Conservation (phyloP, 1,140 invertebrate species). For the Drosophila micromelanica region DNA sequence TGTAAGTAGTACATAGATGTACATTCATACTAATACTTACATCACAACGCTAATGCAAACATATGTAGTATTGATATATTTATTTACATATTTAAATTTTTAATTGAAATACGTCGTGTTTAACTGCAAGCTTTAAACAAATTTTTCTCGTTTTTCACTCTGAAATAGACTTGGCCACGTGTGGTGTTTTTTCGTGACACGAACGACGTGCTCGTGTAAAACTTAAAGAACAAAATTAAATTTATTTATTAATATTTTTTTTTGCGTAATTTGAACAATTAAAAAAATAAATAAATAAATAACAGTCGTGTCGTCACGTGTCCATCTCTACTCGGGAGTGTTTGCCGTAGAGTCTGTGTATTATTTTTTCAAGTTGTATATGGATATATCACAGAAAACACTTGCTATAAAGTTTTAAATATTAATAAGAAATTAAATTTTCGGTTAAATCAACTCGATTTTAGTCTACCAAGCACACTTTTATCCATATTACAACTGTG, state of each 20-base stretch:
- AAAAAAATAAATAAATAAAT: no score
- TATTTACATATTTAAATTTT: neutral
- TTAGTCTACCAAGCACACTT: constrained; percentile 4
- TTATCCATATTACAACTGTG: constrained; percentile 22
- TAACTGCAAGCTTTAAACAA: constrained; percentile 12
- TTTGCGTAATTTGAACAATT: no score
- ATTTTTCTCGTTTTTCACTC: neutral
- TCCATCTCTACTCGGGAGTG: no score
- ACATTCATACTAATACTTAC: neutral
- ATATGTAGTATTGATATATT: constrained; percentile 10
- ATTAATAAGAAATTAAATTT: no score
- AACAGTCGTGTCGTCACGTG: no score
- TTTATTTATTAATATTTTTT: no score
- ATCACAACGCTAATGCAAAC: neutral
- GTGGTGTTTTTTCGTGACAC: no score
- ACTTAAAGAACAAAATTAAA: no score
- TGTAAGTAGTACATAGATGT: constrained; percentile 9
- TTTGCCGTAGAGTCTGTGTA: constrained; percentile 13
- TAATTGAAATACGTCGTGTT: neutral
- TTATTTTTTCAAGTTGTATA: constrained; percentile 21
- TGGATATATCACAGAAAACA: constrained; percentile 75
- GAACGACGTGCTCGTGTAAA: no score
- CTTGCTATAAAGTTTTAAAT: constrained; percentile 28
- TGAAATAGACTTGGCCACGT: neutral
- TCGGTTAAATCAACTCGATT: neutral